These are phyloP conservation scores for Globodera ellingtonae DNA, from an alignment of 1,140 invertebrate genomes.

Conservation along the genomic window DNA sequence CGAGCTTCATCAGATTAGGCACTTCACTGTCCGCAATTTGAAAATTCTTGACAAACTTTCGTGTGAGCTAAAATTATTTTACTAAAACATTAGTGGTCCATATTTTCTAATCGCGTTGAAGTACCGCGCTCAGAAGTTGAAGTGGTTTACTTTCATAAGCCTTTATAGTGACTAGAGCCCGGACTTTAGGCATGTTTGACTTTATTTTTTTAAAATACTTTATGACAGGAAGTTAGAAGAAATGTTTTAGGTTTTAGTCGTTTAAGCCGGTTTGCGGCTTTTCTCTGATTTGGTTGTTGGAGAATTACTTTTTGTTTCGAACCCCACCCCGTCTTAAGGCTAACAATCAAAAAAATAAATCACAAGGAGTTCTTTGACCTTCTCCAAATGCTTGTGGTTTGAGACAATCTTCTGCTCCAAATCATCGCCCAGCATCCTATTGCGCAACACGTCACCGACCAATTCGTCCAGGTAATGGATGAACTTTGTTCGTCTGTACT, in stretches of 20 bases:
- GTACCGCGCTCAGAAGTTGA: no score
- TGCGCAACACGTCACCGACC: slow-evolving; percentile 7
- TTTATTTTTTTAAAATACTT: no score
- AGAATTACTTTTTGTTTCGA: not conserved
- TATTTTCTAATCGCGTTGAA: no score
- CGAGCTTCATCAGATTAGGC: slow-evolving; percentile 29
- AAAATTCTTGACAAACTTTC: slow-evolving; percentile 15
- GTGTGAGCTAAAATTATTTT: not conserved
- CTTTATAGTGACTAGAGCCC: no score
- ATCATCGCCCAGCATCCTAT: not conserved
- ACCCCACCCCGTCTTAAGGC: not conserved
- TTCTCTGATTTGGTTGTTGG: not conserved
- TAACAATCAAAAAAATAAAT: no score
- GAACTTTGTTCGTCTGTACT: slow-evolving; percentile 19
- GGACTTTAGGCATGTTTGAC: no score
- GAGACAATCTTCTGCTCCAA: slow-evolving; percentile 15
- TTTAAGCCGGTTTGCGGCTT: not conserved
- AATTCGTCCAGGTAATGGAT: slow-evolving; percentile 33
- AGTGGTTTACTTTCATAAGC: no score
- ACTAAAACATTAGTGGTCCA: no score
- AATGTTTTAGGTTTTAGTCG: not conserved
- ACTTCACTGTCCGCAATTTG: slow-evolving; percentile 18
- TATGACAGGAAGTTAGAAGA: no score
- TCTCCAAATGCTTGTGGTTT: slow-evolving; percentile 27
- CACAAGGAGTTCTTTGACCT: not conserved